Base-by-base conservation (phyloP, 1,140 invertebrate species). In the Drosophila pseudoananassae region DNA sequence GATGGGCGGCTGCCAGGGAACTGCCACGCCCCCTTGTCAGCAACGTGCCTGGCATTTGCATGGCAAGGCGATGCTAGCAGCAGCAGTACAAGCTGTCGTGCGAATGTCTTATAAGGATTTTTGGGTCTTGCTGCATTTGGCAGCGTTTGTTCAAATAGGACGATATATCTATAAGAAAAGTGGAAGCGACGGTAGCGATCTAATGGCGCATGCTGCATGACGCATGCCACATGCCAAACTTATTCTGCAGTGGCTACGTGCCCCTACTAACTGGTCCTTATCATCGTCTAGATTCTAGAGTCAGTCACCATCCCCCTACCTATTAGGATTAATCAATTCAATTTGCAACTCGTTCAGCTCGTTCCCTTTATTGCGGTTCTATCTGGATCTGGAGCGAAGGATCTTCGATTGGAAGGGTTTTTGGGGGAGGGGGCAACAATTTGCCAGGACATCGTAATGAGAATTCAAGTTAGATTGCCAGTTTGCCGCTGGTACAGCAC, bases 31-130 rank as follows among this genome's bases (percentile, higher is more conserved):
- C 63, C 60, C 56, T 46, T 83, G 80, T 84, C 80, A 76, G 77
- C 83, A 82, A 85, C 82, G 82, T 85, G 82, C 82, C 80, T 87
- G 76, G 82, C 82, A 85, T 85, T 76, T 80, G 52, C 71, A 80
- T 81, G 66, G 64, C 17, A 14, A 56, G n/a, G n/a, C n/a, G n/a
- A n/a, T n/a, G n/a, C n/a, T n/a, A n/a, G n/a, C n/a, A n/a, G 65
- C 25, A 27, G 25, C 38, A 68, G 64, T 40, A 40, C 43, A 14
- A 49, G 40, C 31, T 66, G 63, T 65, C 63, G 36, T 51, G 43
- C 71, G 51, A 77, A 78, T 79, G 55, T 57, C 64, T 68, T 84
- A 85, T 80, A 85, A 84, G 69, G 74, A 82, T 83, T 80, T 75
- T 20, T 33, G 23, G 33, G 31, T 23, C 10, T 36, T 12, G 33